A percentile compares a stretch with the other conserved stretches of the same genome.
Evolutionary conservation across 2,888 invertebrate species (phyloP).

Genomic region (Atrina japonica): DNA sequence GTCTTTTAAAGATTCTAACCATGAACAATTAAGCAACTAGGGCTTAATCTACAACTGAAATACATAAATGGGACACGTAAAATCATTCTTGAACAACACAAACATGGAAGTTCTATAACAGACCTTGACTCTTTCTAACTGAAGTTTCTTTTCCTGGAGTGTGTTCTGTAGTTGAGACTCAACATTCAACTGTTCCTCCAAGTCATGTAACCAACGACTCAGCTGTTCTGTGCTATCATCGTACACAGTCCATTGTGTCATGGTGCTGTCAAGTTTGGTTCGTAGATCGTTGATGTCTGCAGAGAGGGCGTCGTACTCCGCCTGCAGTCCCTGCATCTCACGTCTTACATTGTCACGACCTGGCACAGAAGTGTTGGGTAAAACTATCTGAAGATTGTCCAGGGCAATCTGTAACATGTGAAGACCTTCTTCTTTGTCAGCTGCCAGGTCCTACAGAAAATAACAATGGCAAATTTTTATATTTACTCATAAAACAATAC

Average conservation of each 20-base stretch:
- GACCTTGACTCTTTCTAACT: constrained; percentile 93
- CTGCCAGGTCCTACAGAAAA: constrained; percentile 67
- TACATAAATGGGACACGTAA: too few relatives aligned
- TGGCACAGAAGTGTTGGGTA: constrained; percentile 93
- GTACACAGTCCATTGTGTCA: constrained; percentile 96
- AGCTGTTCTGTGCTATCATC: constrained; percentile 92
- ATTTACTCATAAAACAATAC: too few relatives aligned
- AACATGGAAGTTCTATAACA: too few relatives aligned
- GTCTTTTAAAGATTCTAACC: too few relatives aligned
- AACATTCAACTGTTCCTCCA: constrained; percentile 89
- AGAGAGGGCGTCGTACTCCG: constrained; percentile 93
- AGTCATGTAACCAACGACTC: constrained; percentile 88
- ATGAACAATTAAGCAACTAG: too few relatives aligned
- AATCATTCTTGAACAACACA: too few relatives aligned
- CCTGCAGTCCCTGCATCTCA: constrained; percentile 89
- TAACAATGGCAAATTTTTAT: too few relatives aligned
- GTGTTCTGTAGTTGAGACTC: constrained; percentile 85
- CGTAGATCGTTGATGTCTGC: constrained; percentile 87
- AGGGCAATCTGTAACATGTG: constrained; percentile 75
- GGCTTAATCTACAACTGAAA: too few relatives aligned
- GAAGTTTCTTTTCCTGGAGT: constrained; percentile 75
- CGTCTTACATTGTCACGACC: constrained; percentile 93
- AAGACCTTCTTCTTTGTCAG: constrained; percentile 74
- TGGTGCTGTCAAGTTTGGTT: constrained; percentile 90
- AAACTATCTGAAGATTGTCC: constrained; percentile 76